Percentiles rank a stretch among this genome's conserved stretches.
Evolutionary conservation across 2,888 invertebrate species (phyloP).

Genomic region (Machimus rusticus): DNA sequence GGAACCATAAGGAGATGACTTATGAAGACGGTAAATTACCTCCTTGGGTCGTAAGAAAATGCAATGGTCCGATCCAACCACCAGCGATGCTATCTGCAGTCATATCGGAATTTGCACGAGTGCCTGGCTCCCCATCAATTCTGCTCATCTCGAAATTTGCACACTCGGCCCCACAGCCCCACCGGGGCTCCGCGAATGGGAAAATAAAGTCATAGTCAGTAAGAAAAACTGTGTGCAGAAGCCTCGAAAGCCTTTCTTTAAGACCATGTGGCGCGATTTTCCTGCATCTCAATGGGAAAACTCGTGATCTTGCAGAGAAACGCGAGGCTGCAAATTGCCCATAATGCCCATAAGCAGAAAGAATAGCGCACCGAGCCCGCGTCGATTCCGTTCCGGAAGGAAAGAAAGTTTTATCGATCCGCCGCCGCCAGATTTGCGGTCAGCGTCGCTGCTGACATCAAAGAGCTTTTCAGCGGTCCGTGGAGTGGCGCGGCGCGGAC

Average conservation of each 20-base stretch:
- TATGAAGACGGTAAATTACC: not conserved
- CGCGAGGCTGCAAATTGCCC: slow-evolving; percentile 9
- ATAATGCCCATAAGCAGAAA: not conserved
- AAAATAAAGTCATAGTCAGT: not conserved
- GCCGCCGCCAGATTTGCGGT: slow-evolving; percentile 8
- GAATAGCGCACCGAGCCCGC: not conserved
- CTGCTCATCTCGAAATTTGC: not conserved
- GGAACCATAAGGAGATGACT: not conserved
- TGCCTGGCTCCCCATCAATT: not conserved
- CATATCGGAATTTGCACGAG: not conserved
- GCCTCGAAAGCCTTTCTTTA: not conserved
- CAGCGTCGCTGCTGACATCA: not conserved
- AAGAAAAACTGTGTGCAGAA: not conserved
- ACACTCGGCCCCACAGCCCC: not conserved
- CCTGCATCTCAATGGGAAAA: not conserved
- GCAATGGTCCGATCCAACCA: not conserved
- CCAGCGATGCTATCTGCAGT: not conserved
- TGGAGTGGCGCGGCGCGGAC: not conserved
- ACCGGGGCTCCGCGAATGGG: not conserved
- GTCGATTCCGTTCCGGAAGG: not conserved
- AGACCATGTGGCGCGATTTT: not conserved
- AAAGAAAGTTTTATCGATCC: slow-evolving; percentile 25
- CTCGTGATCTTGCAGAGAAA: slow-evolving; percentile 18
- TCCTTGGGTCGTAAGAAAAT: not conserved
- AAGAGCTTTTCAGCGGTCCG: not conserved